Conservation (phyloP, 2,113 vertebrate species). For the Ptyas mucosa region DNA sequence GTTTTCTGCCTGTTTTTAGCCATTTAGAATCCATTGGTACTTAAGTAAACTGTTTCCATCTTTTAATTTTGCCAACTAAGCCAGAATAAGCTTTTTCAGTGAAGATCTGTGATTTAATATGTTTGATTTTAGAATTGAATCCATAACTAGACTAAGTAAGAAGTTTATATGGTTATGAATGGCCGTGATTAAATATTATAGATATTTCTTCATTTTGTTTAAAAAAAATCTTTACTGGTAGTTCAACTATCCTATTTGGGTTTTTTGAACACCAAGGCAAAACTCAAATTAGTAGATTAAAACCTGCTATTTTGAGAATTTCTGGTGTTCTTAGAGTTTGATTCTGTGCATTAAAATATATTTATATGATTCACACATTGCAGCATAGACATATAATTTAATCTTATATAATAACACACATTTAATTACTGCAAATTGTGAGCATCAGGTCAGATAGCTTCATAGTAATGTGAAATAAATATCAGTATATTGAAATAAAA, state of each 20-base stretch:
- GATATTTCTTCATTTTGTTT: neutral
- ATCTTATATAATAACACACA: neutral
- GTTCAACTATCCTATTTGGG: neutral
- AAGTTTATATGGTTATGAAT: rapidly evolving
- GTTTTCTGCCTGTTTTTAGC: constrained; percentile 68
- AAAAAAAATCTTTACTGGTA: neutral
- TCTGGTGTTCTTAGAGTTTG: neutral
- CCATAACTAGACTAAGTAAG: constrained; percentile 18
- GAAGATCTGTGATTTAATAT: constrained; percentile 38
- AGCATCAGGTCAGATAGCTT: neutral
- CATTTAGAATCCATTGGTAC: constrained; percentile 57
- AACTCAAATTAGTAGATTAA: neutral
- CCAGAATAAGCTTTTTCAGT: constrained; percentile 62
- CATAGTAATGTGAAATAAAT: neutral
- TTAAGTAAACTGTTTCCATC: constrained; percentile 25
- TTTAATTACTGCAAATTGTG: neutral
- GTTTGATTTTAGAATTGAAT: constrained; percentile 30
- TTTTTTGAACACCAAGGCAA: rapidly evolving
- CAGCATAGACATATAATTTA: neutral
- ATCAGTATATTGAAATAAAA: neutral
- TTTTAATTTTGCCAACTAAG: constrained; percentile 32
- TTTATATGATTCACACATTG: neutral
- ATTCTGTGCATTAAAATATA: neutral
- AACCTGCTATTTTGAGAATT: neutral
- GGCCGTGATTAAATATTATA: neutral